Conservation (phyloP, 2,888 invertebrate species). For the Punctoribates punctum region DNA sequence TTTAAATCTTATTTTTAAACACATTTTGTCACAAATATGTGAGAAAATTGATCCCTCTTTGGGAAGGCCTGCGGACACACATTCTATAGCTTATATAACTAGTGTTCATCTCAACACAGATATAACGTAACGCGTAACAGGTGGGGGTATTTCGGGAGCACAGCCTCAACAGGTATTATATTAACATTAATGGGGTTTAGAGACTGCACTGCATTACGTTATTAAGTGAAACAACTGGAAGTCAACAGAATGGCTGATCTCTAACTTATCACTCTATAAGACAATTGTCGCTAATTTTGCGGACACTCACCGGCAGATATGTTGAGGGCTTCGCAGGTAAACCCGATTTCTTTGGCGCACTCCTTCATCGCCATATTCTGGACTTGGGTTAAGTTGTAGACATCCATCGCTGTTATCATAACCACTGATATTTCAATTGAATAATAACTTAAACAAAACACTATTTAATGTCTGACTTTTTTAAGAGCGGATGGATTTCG, state of each 20-base stretch:
- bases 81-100: neutral
- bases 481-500: no score
- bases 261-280: neutral
- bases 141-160: no score
- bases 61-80: neutral
- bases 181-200: no score
- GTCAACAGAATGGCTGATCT: neutral
- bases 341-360: conserved; percentile 45
- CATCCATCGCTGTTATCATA: neutral
- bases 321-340: conserved; percentile 45
- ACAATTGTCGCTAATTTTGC: neutral
- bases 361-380: conserved; percentile 51
- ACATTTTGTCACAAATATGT: neutral
- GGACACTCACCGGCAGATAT: conserved; percentile 47
- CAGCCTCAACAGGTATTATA: no score
- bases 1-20: neutral
- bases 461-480: no score
- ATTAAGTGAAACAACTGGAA: neutral
- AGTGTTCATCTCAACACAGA: no score
- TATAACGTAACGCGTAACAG: no score
- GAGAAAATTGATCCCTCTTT: neutral
- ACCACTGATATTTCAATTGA: no score
- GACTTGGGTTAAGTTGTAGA: conserved; percentile 28
- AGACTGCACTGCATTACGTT: no score
- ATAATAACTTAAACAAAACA: no score